phyloP scores from a whole-genome alignment of 2,888 invertebrate species.

The Orchesellides sinensis region DNA sequence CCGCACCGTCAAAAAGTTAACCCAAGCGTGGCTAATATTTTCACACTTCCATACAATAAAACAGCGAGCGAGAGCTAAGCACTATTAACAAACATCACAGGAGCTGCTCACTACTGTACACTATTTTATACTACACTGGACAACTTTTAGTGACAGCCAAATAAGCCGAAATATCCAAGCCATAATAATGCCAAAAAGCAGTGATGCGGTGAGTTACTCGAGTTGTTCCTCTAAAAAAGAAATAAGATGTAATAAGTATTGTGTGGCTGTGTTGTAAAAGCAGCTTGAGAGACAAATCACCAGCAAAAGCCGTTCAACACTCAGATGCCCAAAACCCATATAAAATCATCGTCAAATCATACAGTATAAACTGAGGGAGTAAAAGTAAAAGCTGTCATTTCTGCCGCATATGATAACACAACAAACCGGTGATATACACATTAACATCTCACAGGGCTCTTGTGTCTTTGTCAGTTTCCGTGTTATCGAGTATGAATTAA shows the following conservation, averaged over 20 bases:
- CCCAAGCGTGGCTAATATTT: slow-evolving; percentile 58
- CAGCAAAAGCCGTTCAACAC: neutral
- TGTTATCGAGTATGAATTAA: too few species aligned
- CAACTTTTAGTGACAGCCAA: slow-evolving; percentile 53
- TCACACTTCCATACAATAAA: slow-evolving; percentile 60
- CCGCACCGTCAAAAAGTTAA: slow-evolving; percentile 63
- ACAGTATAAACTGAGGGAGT: slow-evolving; percentile 17
- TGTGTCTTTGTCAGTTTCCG: neutral
- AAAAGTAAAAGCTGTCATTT: slow-evolving; percentile 27
- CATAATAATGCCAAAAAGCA: slow-evolving; percentile 51
- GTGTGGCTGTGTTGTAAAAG: neutral
- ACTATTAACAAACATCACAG: neutral
- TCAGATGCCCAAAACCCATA: slow-evolving; percentile 20
- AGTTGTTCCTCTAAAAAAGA: slow-evolving; percentile 5
- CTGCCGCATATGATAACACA: neutral
- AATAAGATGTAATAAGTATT: slow-evolving; percentile 14
- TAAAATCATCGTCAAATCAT: slow-evolving; percentile 13
- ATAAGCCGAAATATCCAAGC: slow-evolving; percentile 54
- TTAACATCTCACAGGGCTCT: neutral
- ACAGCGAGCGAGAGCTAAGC: slow-evolving; percentile 17
- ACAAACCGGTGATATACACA: neutral
- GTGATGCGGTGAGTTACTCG: slow-evolving; percentile 16
- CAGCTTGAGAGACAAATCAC: neutral
- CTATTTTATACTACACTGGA: slow-evolving; percentile 9
- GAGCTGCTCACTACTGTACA: slow-evolving; percentile 6